A percentile compares a stretch with the other conserved stretches of the same genome.
These are phyloP conservation scores for Busseola fusca DNA, from an alignment of 2,888 invertebrate species.

Conservation along the genomic window DNA sequence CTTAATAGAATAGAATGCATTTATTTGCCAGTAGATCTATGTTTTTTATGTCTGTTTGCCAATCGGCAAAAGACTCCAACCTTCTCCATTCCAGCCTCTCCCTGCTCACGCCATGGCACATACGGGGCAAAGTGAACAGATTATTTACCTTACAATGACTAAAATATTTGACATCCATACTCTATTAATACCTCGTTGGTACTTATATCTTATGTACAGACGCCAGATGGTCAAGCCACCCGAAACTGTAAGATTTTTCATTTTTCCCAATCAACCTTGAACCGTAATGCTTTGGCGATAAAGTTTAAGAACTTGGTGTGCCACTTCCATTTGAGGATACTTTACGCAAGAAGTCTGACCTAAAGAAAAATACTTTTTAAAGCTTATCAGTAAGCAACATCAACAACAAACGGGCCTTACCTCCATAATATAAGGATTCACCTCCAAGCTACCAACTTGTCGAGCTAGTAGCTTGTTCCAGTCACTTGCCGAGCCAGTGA, in stretches of 20 bases:
- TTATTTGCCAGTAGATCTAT: no score
- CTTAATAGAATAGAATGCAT: no score
- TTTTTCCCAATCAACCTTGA: no score
- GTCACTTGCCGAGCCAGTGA: constrained; percentile 16
- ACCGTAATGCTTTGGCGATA: no score
- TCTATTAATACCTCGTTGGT: not conserved
- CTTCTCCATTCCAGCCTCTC: no score
- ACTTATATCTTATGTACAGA: not conserved
- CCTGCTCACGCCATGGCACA: no score
- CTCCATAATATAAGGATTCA: constrained; percentile 22
- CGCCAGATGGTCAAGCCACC: no score
- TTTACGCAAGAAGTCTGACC: constrained; percentile 21
- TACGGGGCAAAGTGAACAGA: no score
- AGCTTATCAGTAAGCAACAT: constrained; percentile 31
- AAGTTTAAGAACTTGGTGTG: no score
- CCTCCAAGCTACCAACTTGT: not conserved
- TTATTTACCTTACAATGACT: not conserved
- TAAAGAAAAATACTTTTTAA: constrained; percentile 10
- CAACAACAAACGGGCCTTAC: constrained; percentile 4
- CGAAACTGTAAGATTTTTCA: no score
- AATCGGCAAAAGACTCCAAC: no score
- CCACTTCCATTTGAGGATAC: not conserved
- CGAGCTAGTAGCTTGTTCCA: not conserved
- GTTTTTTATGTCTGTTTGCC: no score
- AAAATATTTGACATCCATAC: not conserved